Evolutionary conservation across 1,140 invertebrate species (phyloP), one percentile per base, ranked within the genome.

Genomic region (Trialeurodes vaporariorum): DNA sequence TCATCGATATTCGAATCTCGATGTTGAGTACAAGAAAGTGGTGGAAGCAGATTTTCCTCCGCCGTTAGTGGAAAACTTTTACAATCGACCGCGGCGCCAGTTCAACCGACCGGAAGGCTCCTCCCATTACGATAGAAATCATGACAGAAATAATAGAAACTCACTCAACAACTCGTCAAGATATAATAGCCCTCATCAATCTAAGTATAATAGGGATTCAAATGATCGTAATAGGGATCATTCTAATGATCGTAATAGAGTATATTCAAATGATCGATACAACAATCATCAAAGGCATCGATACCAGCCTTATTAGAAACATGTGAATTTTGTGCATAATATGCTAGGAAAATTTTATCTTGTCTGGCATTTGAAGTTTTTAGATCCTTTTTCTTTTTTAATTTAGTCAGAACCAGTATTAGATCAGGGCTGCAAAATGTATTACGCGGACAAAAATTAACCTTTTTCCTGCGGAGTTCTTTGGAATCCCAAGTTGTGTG

Each of bases 1-100:
- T 25, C 68, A 76, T 68, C 80, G 83, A 63, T 85, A 79, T 64
- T 83, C 83, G 25, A 79, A 82, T 17, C 74, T 78, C 1, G 83
- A 85, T 73, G 68, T 65, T 26, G 79, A 81, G 27, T 84, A 81
- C 70, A 75, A 78, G 70, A 76, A 77, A 49, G 73, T 80, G 1
- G 79, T 79, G 63, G 69, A 71, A 13, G 70, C 74, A 27, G 70
- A 75, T 1, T n/a, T 71, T 21, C 71, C 71, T 17, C 74, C 75
- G 21, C 83, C 83, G 21, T 83, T 83, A 11, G 77, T 84, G 13
- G 70, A 83, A 2, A 77, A 82, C 65, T 80, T 81, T n/a, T 84
- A 81, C 80, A 72, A 74, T 25, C 74, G 70, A 26, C 76, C 75
- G 66, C 73, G 73, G 25, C 34, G 34, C 5, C 5, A 49, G 17